phyloP scores from a whole-genome alignment of 2,113 vertebrate species.

The Gallinago undulata region DNA sequence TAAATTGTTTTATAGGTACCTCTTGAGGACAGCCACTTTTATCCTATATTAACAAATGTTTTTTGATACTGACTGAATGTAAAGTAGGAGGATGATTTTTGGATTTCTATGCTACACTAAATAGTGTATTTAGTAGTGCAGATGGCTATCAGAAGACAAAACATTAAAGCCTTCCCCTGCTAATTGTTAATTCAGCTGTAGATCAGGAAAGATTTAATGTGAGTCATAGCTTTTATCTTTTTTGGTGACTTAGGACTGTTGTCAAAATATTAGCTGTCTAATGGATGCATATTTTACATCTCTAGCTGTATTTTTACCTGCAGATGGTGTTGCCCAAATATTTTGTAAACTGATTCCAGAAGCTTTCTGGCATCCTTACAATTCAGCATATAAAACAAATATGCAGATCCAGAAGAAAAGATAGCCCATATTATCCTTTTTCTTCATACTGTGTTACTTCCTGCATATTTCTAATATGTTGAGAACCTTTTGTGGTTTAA shows the following conservation, averaged over 20 bases:
- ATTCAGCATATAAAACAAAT: neutral
- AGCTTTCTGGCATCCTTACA: neutral
- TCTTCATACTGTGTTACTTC: neutral
- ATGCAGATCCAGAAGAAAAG: neutral
- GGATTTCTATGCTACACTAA: neutral
- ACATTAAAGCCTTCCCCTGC: neutral
- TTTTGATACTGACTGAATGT: neutral
- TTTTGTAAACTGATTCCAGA: neutral
- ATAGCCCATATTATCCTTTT: neutral
- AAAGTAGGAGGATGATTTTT: slow-evolving; percentile 8
- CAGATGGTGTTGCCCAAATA: neutral
- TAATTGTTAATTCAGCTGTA: slow-evolving; percentile 49
- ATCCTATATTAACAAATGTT: neutral
- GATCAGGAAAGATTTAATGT: slow-evolving; percentile 22
- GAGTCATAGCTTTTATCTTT: slow-evolving; percentile 54
- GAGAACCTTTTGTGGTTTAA: neutral
- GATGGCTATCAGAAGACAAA: slow-evolving; percentile 18
- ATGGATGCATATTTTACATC: slow-evolving; percentile 18
- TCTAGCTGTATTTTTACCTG: neutral
- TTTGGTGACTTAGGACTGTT: slow-evolving; percentile 57
- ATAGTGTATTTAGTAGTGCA: slow-evolving; percentile 24
- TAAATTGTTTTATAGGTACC: neutral
- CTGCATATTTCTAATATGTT: neutral
- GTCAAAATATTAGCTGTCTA: slow-evolving; percentile 4
- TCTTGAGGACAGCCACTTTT: neutral